Evolutionary conservation across 2,797 vertebrate genomes (phyloP), one percentile per base, ranked within the genome.

Genomic region (Danio albolineatus): DNA sequence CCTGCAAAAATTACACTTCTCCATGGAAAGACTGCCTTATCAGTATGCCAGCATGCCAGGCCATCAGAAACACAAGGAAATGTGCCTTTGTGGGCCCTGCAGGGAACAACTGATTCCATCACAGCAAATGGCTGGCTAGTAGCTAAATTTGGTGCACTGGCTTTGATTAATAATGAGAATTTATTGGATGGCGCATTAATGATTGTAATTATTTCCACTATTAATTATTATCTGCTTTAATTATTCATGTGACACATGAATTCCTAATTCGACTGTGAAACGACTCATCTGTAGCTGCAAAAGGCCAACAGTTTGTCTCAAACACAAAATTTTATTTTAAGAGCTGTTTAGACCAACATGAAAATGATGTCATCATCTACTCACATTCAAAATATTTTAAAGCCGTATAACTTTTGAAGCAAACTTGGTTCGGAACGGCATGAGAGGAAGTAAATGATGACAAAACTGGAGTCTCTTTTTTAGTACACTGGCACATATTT

Each of bases 1-100:
- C 28, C 53, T 17, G 76, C 84, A 79, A 28, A 84, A 72, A 74
- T 76, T 56, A 64, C 72, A 74, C 69, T 69, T 48, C 62, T 57
- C 54, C 62, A 21, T 36, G 69, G 17, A 38, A 38, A 13, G 49
- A 41, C 73, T 66, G n/a, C 39, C 49, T 17, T 46, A 51, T 46
- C 38, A 44, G 12, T 65, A 54, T 78, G 54, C 49, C 59, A 69
- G 70, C 39, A 62, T 57, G 79, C 69, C 60, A 49, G 19, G 16
- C 6, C 39, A 36, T 60, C 54, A 36, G 41, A 46, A 67, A 65
- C 60, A 66, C 17, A 70, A 78, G 79, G 46, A 65, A 60, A 19
- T 10, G 21, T 57, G 17, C 51, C 53, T 57, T 73, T 46, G 53
- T 57, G 8, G 53, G 53, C 8, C 41, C 10, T 67, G 53, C 19